Percentiles rank a stretch among this genome's conserved stretches.
Conservation (phyloP, 2,113 vertebrate species). For the Asarcornis scutulata region DNA sequence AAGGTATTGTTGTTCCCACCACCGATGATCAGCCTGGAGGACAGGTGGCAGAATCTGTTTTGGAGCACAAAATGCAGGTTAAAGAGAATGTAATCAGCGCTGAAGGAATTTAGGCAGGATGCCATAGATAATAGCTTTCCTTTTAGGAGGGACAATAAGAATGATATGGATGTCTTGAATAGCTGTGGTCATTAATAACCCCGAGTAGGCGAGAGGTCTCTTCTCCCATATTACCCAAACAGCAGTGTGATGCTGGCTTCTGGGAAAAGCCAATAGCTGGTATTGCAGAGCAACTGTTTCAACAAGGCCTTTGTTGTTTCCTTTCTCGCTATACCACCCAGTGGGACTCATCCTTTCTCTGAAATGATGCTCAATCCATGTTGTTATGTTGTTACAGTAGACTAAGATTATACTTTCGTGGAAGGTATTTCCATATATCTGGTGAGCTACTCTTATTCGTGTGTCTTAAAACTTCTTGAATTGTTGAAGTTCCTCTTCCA, state of each 20-base stretch:
- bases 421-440: neutral
- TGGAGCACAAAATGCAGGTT: neutral
- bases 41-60: neutral
- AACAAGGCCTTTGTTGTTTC: neutral
- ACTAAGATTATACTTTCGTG: neutral
- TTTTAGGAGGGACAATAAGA: neutral
- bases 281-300: neutral
- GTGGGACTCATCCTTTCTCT: neutral
- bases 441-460: neutral
- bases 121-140: neutral
- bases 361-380: neutral
- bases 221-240: neutral
- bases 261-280: neutral
- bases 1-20: neutral
- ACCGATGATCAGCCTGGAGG: neutral
- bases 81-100: neutral
- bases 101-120: slow-evolving; percentile 41
- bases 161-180: neutral
- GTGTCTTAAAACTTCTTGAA: neutral
- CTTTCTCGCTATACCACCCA: neutral
- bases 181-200: neutral
- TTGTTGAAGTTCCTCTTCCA: neutral
- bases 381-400: neutral
- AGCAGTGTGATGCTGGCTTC: neutral
- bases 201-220: neutral